Conservation (phyloP, 2,888 invertebrate species). For the Nephrotoma flavescens region DNA sequence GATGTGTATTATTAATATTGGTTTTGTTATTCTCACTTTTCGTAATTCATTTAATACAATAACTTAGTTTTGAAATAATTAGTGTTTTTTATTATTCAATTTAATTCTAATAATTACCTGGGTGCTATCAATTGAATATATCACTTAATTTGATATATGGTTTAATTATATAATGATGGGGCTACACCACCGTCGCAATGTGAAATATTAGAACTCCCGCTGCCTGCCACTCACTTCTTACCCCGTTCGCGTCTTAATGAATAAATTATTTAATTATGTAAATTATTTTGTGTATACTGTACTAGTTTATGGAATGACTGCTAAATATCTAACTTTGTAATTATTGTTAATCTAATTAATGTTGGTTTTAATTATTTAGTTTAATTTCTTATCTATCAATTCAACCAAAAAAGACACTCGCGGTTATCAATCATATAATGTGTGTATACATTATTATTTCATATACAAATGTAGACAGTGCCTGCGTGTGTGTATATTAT, state of each 20-base stretch:
- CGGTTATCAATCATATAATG: background rate
- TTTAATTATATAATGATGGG: background rate
- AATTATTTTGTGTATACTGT: background rate
- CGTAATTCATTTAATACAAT: background rate
- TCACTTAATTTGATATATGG: background rate
- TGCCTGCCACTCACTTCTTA: background rate
- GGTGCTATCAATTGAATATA: background rate
- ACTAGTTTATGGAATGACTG: background rate
- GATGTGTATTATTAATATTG: background rate
- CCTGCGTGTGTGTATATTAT: background rate
- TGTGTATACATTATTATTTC: background rate
- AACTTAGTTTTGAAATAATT: background rate
- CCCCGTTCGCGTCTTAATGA: background rate
- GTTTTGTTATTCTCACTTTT: background rate
- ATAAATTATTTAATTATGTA: background rate
- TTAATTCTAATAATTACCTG: background rate
- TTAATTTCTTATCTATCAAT: background rate
- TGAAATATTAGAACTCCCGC: background rate
- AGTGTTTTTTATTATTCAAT: background rate
- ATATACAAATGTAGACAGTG: background rate
- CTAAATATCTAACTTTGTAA: background rate
- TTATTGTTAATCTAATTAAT: background rate
- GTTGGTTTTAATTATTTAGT: background rate
- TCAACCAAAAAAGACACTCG: background rate
- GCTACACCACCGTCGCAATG: background rate